Conservation (phyloP, 2,113 vertebrate genomes). For the Sinocyclocheilus anophthalmus region DNA sequence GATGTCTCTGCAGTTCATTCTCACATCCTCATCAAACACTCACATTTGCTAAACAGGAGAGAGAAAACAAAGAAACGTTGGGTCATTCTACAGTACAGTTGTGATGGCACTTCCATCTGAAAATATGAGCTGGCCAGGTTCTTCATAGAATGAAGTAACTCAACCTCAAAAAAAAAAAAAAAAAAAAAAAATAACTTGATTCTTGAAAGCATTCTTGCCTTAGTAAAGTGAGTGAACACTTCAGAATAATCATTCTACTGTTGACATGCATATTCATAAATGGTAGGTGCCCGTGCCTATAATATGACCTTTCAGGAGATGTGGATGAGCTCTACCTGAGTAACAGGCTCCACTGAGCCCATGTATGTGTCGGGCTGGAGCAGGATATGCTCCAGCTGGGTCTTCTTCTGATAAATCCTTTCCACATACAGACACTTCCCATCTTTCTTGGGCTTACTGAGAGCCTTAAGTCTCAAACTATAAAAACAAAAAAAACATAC, state of each 20-base stretch:
- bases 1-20: slow-evolving; percentile 89
- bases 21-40: slow-evolving; percentile 89
- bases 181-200: too few species aligned
- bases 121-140: not conserved
- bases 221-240: not conserved
- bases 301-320: not conserved
- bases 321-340: slow-evolving; percentile 78
- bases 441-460: slow-evolving; percentile 80
- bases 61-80: not conserved
- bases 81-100: not conserved
- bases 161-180: too few species aligned
- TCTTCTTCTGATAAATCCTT: slow-evolving; percentile 98
- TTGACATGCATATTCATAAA: not conserved
- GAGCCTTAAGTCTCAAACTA: slow-evolving; percentile 78
- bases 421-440: slow-evolving; percentile 86
- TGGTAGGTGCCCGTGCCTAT: not conserved
- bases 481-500: too few species aligned
- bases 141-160: not conserved
- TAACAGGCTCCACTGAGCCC: slow-evolving; percentile 92
- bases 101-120: not conserved
- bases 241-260: not conserved
- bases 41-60: slow-evolving; percentile 88
- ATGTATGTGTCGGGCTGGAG: slow-evolving; percentile 87
- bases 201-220: not conserved
- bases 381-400: slow-evolving; percentile 82